Conservation (phyloP, 2,797 vertebrate genomes). For the Acestrorhynchus altus region DNA sequence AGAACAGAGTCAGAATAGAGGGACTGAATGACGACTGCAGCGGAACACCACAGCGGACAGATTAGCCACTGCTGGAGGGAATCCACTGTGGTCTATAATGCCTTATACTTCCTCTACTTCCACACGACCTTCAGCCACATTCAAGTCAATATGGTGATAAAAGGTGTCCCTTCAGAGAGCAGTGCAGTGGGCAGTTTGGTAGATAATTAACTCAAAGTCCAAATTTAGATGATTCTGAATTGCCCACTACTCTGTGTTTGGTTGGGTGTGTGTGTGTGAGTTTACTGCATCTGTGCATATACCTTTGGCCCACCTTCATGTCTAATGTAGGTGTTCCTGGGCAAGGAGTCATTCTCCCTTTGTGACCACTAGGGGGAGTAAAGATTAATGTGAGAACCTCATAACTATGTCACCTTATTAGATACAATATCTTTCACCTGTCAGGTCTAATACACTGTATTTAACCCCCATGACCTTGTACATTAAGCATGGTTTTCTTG, state of each 20-base stretch:
- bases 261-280: neutral
- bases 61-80: neutral
- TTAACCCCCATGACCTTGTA: neutral
- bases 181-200: neutral
- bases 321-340: neutral
- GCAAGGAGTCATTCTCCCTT: neutral
- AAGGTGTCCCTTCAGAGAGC: neutral
- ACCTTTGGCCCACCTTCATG: neutral
- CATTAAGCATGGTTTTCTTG: neutral
- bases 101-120: neutral
- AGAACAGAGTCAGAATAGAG: neutral
- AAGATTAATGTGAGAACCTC: neutral
- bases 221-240: neutral
- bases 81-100: neutral
- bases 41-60: neutral
- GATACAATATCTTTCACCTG: neutral
- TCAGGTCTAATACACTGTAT: neutral
- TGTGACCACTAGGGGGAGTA: slow-evolving; percentile 17
- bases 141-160: neutral
- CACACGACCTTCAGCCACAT: neutral
- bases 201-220: slow-evolving; percentile 10
- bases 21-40: neutral
- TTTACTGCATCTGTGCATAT: neutral
- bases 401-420: neutral
- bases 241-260: neutral